These are phyloP conservation scores for Euphonia xanthogaster DNA, from an alignment of 2,797 vertebrate genomes.

Conservation along the genomic window DNA sequence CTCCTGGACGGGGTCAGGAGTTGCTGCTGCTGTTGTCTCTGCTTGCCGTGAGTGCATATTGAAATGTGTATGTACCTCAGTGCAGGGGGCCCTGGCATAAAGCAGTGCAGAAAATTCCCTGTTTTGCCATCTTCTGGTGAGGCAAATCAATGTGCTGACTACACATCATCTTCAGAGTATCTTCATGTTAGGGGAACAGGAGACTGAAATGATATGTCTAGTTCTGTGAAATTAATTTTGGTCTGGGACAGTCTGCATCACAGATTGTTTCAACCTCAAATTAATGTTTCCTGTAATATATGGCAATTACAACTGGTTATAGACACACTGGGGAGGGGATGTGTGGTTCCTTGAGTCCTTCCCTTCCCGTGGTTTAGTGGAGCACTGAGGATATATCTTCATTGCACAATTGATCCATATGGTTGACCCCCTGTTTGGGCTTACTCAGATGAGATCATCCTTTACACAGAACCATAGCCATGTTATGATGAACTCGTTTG, in stretches of 20 bases:
- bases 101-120: neutral
- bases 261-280: neutral
- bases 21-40: neutral
- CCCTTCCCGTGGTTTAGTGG: neutral
- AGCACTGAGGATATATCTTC: neutral
- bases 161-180: neutral
- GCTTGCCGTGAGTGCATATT: neutral
- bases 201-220: neutral
- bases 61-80: neutral
- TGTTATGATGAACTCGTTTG: constrained; percentile 1
- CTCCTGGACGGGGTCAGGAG: neutral
- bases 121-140: neutral
- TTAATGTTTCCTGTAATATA: neutral
- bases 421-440: neutral
- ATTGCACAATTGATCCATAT: neutral
- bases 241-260: neutral
- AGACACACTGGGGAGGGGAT: neutral
- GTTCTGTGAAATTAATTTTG: neutral
- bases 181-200: neutral
- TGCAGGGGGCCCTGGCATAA: neutral
- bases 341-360: neutral
- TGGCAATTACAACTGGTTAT: neutral
- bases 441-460: constrained; percentile 12
- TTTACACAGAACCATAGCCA: neutral
- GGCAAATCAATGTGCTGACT: neutral